Percentiles rank a stretch among this genome's conserved stretches.
These are phyloP conservation scores for Xanthorhoe designata DNA, from an alignment of 2,888 invertebrate genomes.

Conservation along the genomic window DNA sequence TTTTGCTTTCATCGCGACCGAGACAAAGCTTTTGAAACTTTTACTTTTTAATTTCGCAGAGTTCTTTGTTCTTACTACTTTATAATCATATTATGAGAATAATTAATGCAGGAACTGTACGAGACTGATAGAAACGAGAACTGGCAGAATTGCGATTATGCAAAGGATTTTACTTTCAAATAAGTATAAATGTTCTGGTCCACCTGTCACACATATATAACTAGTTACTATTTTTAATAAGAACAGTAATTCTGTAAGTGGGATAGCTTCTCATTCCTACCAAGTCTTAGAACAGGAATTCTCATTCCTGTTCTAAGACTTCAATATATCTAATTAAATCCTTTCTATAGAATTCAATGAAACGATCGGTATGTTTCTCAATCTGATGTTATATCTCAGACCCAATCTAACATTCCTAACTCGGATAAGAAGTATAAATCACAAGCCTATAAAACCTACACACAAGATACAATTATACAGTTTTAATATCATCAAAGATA, in stretches of 20 bases:
- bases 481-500: background rate
- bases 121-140: slow-evolving; percentile 10
- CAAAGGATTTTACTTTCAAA: background rate
- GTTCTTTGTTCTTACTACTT: slow-evolving; percentile 28
- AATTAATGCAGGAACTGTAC: slow-evolving; percentile 19
- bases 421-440: background rate
- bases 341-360: background rate
- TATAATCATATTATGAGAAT: slow-evolving; percentile 23
- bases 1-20: slow-evolving; percentile 18
- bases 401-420: background rate
- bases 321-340: background rate
- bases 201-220: background rate
- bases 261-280: too few relatives aligned
- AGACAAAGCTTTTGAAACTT: slow-evolving; percentile 33
- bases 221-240: too few relatives aligned
- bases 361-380: background rate
- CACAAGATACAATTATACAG: background rate
- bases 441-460: background rate
- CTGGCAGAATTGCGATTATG: background rate
- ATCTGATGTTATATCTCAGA: background rate
- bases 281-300: too few relatives aligned
- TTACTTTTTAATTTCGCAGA: slow-evolving; percentile 29
- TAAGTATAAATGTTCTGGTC: background rate
- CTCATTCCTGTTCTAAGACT: background rate
- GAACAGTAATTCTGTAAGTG: too few relatives aligned